Conservation (phyloP, 2,888 invertebrate genomes). For the Sarcophaga caerulescens region DNA sequence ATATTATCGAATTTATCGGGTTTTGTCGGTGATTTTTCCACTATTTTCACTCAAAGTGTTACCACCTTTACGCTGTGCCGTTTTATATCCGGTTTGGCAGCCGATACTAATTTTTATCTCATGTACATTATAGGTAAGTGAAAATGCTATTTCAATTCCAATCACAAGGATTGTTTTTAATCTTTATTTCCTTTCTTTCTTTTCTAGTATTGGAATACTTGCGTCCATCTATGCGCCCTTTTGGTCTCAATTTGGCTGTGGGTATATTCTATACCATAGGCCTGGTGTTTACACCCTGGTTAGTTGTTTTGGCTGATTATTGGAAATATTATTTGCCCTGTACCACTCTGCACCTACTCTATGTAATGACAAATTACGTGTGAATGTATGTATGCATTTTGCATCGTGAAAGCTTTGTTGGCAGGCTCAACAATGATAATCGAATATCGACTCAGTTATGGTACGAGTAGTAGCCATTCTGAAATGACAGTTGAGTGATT, state of each 20-base stretch:
- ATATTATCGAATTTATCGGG: slow-evolving; percentile 83
- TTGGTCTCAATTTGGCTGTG: slow-evolving; percentile 84
- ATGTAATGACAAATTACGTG: too few relatives aligned
- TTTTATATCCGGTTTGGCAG: slow-evolving; percentile 84
- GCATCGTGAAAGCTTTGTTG: too few relatives aligned
- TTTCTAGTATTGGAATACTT: slow-evolving; percentile 84
- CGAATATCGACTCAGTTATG: too few relatives aligned
- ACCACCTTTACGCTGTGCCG: slow-evolving; percentile 82
- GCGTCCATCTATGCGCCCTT: slow-evolving; percentile 83
- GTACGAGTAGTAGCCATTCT: too few relatives aligned
- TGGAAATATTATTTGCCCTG: slow-evolving; percentile 83
- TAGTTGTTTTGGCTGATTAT: slow-evolving; percentile 81
- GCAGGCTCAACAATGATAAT: too few relatives aligned
- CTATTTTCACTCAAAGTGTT: slow-evolving; percentile 82
- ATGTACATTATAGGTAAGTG: slow-evolving; percentile 84
- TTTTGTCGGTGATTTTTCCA: slow-evolving; percentile 83
- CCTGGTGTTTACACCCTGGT: slow-evolving; percentile 82
- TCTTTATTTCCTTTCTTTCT: background rate
- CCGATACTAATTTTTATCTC: slow-evolving; percentile 84
- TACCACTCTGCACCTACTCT: slow-evolving; percentile 82
- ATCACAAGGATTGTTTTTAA: background rate
- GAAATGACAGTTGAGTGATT: too few relatives aligned
- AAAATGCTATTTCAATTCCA: background rate
- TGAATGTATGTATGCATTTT: too few relatives aligned
- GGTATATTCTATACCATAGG: slow-evolving; percentile 84